Base-by-base conservation (phyloP, 1,140 invertebrate genomes). In the Pogonognathellus flavescens region DNA sequence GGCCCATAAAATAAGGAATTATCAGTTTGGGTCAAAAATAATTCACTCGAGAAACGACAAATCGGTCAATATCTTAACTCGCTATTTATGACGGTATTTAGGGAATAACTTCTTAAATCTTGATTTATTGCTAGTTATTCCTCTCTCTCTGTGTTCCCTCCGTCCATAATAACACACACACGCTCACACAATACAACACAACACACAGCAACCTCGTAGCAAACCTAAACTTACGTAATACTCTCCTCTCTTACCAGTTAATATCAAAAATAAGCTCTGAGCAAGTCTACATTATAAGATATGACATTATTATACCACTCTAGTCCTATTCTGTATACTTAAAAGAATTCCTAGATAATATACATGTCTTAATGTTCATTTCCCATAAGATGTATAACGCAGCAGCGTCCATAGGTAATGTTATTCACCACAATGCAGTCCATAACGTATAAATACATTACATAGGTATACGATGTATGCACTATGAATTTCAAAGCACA, bases 11-110 rank as follows among this genome's bases (percentile, higher is more conserved):
- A 81, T 88, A 86, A 81, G 82, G 85, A 85, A 88, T 88, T 88
- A 88, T 88, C 87, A 88, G 87, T 86, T 84, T 82, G 85, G 87
- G 85, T 86, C 85, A 88, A 86, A 82, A 88, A 88, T 86, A 86
- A 86, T 84, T 88, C 84, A 85, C 83, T 66, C 62, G 31, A n/a
- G 66, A 50, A 86, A 85, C 80, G 87, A 88, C 87, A 88, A 88
- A 88, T 88, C 87, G 87, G 85, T 88, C 87, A 88, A 88, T 88
- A 88, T 88, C 87, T 88, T 86, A 88, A 86, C 85, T 88, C 87
- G 80, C 80, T 88, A 87, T 87, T 87, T 87, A 88, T 88, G 87
- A 88, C 80, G 57, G 87, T 88, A 86, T 86, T 88, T 86, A 86
- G 84, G 84, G 84, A 88, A 85, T 86, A 85, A 86, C 84, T 85